phyloP scores from a whole-genome alignment of 1,140 invertebrate species.

The Chrysoperla carnea region DNA sequence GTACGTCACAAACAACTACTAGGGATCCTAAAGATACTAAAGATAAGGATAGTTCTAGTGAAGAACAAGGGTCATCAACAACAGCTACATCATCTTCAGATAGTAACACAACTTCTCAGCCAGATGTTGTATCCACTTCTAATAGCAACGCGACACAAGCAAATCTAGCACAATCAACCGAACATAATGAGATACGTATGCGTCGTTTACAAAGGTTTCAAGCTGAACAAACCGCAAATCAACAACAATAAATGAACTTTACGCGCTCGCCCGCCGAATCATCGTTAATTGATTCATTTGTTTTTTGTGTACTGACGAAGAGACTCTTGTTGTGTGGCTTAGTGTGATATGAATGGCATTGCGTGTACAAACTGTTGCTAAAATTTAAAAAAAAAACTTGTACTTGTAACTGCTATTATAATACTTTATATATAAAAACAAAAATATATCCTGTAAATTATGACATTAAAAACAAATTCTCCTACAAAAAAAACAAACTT shows the following conservation, averaged over 20 bases:
- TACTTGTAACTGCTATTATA: no score
- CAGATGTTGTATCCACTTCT: slow-evolving; percentile 26
- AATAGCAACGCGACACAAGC: slow-evolving; percentile 7
- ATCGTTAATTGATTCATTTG: no score
- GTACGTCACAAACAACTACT: slow-evolving; percentile 12
- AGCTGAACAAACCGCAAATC: background rate
- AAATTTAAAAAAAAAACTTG: no score
- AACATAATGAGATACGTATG: background rate
- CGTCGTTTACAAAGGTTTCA: slow-evolving; percentile 1
- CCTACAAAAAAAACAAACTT: no score
- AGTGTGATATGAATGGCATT: no score
- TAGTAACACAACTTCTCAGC: slow-evolving; percentile 8
- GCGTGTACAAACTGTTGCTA: no score
- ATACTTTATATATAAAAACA: no score
- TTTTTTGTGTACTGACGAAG: no score
- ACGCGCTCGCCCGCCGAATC: no score
- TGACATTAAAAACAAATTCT: no score
- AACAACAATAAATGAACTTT: background rate
- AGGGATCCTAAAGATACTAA: background rate
- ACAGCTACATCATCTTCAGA: background rate
- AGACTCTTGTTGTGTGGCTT: no score
- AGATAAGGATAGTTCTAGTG: background rate
- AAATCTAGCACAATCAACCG: background rate
- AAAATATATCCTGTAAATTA: no score
- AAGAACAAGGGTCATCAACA: background rate